Percentiles rank a stretch among this genome's conserved stretches.
phyloP scores from a whole-genome alignment of 35 echinoderm and acorn worm species.

The Lytechinus variegatus region DNA sequence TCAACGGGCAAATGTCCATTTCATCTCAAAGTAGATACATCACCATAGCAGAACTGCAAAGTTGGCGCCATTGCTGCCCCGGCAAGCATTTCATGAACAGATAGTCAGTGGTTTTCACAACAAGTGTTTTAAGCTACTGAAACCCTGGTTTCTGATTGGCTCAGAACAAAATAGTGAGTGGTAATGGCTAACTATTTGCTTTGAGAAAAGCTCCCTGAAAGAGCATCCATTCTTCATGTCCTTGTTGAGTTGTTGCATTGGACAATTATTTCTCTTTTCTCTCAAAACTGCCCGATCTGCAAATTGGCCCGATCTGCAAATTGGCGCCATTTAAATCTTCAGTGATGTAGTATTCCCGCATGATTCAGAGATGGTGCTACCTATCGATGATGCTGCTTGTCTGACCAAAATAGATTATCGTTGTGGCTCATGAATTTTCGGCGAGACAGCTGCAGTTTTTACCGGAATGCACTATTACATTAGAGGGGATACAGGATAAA shows the following conservation, averaged over 20 bases:
- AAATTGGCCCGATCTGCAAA: too few species aligned
- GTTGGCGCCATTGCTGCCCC: not conserved
- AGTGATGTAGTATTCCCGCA: not conserved
- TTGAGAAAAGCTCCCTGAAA: too few species aligned
- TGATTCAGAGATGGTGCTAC: not conserved
- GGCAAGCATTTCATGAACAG: too few species aligned
- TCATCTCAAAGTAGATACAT: not conserved
- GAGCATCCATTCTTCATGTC: too few species aligned
- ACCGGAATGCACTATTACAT: not conserved
- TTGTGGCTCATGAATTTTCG: not conserved
- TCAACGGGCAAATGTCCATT: not conserved
- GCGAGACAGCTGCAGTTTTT: not conserved
- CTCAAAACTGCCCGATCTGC: not conserved
- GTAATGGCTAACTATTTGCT: too few species aligned
- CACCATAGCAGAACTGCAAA: not conserved
- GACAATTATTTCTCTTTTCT: too few species aligned
- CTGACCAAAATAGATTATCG: not conserved
- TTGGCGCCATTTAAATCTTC: not conserved
- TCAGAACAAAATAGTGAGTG: too few species aligned
- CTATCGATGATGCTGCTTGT: not conserved
- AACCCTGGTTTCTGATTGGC: too few species aligned
- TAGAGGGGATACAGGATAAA: not conserved
- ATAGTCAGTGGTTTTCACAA: too few species aligned
- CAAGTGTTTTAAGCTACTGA: too few species aligned
- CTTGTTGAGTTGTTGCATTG: too few species aligned